Conservation (phyloP, 2,888 invertebrate genomes). For the Andrena hattorfiana region DNA sequence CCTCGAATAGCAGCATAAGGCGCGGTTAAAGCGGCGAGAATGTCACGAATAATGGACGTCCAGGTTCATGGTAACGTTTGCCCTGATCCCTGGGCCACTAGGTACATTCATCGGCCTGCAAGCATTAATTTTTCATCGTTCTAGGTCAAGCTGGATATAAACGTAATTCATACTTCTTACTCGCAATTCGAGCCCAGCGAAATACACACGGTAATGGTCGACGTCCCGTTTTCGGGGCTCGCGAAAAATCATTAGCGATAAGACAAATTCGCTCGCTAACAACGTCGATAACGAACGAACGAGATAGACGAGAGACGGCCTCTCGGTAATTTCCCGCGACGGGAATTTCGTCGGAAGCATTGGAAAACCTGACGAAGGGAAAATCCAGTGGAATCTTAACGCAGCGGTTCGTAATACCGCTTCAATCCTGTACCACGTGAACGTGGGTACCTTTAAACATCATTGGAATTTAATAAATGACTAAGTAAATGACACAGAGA, state of each 20-base stretch:
- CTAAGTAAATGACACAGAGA: no score
- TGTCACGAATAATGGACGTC: neutral
- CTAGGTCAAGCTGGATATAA: neutral
- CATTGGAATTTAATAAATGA: no score
- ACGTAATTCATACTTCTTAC: conserved; percentile 1
- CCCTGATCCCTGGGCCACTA: neutral
- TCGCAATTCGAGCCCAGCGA: neutral
- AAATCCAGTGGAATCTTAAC: conserved; percentile 18
- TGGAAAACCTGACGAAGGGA: conserved; percentile 46
- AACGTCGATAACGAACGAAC: conserved; percentile 53
- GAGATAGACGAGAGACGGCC: conserved; percentile 6
- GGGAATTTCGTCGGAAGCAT: conserved; percentile 38
- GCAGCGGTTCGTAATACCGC: conserved; percentile 6
- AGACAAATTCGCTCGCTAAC: conserved; percentile 59
- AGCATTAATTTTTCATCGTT: neutral
- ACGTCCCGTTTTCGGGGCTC: neutral
- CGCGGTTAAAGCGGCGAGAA: conserved; percentile 4
- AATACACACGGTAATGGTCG: neutral
- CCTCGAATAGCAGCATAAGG: neutral
- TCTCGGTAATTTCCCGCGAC: conserved; percentile 50
- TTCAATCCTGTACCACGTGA: conserved; percentile 23
- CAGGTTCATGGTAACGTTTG: neutral
- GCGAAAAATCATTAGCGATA: conserved; percentile 42
- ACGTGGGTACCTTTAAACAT: no score
- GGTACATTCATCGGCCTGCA: neutral